phyloP scores from a whole-genome alignment of 2,797 vertebrate genomes.

The Australoheros facetus region DNA sequence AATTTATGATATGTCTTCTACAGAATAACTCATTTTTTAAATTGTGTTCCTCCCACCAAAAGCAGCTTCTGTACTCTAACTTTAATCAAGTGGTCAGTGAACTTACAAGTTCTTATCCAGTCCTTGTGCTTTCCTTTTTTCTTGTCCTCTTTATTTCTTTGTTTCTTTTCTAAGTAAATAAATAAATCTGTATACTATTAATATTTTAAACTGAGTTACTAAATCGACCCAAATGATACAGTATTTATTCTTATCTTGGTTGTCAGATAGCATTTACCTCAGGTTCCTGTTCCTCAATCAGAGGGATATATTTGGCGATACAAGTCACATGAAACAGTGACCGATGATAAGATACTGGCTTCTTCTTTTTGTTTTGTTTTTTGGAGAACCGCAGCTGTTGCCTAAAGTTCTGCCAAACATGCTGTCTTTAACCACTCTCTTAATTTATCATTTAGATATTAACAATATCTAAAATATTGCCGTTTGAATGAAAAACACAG shows the following conservation, averaged over 20 bases:
- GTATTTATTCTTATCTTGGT: neutral
- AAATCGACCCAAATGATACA: neutral
- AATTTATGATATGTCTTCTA: fast-evolving
- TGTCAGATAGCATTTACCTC: neutral
- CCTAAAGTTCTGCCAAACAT: neutral
- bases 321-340: conserved; percentile 51
- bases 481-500: neutral
- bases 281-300: conserved; percentile 35
- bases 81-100: too few species aligned
- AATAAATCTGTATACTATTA: fast-evolving
- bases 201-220: neutral
- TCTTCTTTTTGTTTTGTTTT: conserved; percentile 5
- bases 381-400: conserved; percentile 27
- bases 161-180: neutral
- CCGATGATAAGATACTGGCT: neutral
- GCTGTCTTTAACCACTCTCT: neutral
- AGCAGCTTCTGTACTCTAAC: neutral
- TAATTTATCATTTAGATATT: neutral
- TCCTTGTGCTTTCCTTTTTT: neutral
- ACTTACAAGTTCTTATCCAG: too few species aligned
- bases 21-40: neutral
- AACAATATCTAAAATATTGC: neutral
- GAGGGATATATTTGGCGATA: conserved; percentile 35
- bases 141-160: too few species aligned
- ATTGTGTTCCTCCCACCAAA: neutral